Evolutionary conservation across 2,113 vertebrate species (phyloP).

Genomic region (Apistogramma diplotaenia): DNA sequence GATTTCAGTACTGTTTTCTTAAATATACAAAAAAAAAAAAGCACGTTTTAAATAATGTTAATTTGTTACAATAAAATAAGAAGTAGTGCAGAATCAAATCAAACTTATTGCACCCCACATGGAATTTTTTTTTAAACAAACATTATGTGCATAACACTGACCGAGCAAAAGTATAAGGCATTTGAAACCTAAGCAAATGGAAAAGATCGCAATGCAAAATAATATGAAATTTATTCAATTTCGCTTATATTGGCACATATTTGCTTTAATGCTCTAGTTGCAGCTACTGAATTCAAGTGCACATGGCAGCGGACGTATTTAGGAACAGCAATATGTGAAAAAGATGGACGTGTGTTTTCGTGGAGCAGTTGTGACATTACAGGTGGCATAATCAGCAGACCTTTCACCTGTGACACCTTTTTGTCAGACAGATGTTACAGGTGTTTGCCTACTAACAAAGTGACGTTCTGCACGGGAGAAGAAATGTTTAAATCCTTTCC

Average conservation of each 20-base stretch:
- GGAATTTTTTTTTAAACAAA: conserved; percentile 30
- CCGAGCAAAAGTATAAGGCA: conserved; percentile 53
- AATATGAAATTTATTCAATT: conserved; percentile 3
- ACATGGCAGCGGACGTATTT: conserved; percentile 45
- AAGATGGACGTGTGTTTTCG: not conserved
- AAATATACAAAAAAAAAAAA: not conserved
- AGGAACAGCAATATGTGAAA: conserved; percentile 9
- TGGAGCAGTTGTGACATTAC: not conserved
- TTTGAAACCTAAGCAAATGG: conserved; percentile 41
- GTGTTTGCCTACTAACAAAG: conserved; percentile 39
- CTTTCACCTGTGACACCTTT: conserved; percentile 1
- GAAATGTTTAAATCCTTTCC: not conserved
- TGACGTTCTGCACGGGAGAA: not conserved
- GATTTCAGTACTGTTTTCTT: not conserved
- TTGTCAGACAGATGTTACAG: not conserved
- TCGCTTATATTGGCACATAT: conserved; percentile 68
- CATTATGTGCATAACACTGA: conserved; percentile 68
- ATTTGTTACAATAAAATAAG: conserved; percentile 20
- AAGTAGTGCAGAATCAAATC: conserved; percentile 22
- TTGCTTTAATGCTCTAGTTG: conserved; percentile 40
- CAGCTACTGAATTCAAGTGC: conserved; percentile 46
- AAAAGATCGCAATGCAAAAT: conserved; percentile 27
- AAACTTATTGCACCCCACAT: conserved; percentile 46
- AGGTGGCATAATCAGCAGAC: not conserved
- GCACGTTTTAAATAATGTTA: not conserved